Percentiles rank a stretch among this genome's conserved stretches.
phyloP scores from a whole-genome alignment of 2,888 invertebrate genomes.

The Stratiomys singularior region DNA sequence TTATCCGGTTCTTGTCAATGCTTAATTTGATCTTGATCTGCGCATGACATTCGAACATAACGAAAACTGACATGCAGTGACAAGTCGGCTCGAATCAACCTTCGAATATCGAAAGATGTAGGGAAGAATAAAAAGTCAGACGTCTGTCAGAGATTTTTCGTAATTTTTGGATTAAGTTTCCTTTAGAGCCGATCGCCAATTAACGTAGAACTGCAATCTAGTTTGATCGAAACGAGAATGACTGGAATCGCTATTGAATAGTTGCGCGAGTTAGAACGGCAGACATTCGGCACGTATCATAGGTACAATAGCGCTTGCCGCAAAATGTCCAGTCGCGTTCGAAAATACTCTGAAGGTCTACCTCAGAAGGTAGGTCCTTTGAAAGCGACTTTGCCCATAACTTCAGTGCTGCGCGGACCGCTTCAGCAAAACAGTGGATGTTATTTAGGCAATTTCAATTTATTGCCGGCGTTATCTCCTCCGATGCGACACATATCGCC shows the following conservation, averaged over 20 bases:
- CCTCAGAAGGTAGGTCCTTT: conserved; percentile 72
- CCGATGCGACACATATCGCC: conserved; percentile 77
- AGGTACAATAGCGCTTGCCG: conserved; percentile 5
- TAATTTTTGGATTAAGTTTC: conserved; percentile 45
- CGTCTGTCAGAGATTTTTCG: conserved; percentile 30
- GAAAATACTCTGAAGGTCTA: conserved; percentile 73
- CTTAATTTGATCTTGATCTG: neutral
- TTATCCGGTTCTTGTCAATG: no score
- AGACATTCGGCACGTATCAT: neutral
- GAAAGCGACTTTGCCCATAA: conserved; percentile 81
- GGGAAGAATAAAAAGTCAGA: conserved; percentile 30
- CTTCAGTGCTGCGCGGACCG: conserved; percentile 73
- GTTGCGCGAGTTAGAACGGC: neutral
- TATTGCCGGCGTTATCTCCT: conserved; percentile 49
- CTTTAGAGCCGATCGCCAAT: conserved; percentile 12
- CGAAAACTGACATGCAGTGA: conserved; percentile 21
- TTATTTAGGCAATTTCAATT: conserved; percentile 57
- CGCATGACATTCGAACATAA: conserved; percentile 24
- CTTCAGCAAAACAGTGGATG: conserved; percentile 54
- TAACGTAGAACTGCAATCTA: neutral
- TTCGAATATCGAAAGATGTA: conserved; percentile 41
- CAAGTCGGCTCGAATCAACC: conserved; percentile 30
- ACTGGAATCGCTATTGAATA: conserved; percentile 4
- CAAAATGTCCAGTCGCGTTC: conserved; percentile 71
- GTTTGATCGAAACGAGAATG: conserved; percentile 7